These are phyloP conservation scores for Lasioglossum lativentre DNA, from an alignment of 2,888 invertebrate genomes.

Conservation along the genomic window DNA sequence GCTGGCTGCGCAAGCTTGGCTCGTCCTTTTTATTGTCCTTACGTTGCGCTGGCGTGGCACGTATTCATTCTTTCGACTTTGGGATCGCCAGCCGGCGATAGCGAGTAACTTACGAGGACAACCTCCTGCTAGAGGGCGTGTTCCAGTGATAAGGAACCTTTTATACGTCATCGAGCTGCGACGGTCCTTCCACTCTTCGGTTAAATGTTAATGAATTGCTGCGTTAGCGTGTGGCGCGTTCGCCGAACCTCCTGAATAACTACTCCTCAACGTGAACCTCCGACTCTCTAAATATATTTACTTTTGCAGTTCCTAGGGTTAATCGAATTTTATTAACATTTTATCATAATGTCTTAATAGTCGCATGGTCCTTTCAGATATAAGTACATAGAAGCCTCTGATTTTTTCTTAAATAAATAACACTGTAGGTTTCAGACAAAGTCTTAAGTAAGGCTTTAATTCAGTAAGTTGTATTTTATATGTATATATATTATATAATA, in stretches of 20 bases:
- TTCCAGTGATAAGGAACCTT: constrained; percentile 22
- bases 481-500: too few species aligned
- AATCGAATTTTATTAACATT: background rate
- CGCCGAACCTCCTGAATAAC: background rate
- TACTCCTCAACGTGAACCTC: background rate
- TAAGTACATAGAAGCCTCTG: too few species aligned
- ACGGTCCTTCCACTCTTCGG: background rate
- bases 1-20: constrained; percentile 27
- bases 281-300: too few species aligned
- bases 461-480: background rate
- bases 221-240: background rate
- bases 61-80: constrained; percentile 40
- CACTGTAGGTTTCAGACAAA: too few species aligned
- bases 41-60: constrained; percentile 26
- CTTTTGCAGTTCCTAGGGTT: background rate
- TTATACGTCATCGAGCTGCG: constrained; percentile 24
- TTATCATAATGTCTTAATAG: background rate
- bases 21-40: background rate
- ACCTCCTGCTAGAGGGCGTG: constrained; percentile 17
- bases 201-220: constrained; percentile 3
- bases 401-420: too few species aligned
- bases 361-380: background rate
- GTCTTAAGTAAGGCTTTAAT: background rate
- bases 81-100: constrained; percentile 26
- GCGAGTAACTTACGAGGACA: constrained; percentile 31